Percentiles rank a stretch among this genome's conserved stretches.
phyloP scores from a whole-genome alignment of 2,797 vertebrate genomes.

The Pantherophis alleghaniensis region DNA sequence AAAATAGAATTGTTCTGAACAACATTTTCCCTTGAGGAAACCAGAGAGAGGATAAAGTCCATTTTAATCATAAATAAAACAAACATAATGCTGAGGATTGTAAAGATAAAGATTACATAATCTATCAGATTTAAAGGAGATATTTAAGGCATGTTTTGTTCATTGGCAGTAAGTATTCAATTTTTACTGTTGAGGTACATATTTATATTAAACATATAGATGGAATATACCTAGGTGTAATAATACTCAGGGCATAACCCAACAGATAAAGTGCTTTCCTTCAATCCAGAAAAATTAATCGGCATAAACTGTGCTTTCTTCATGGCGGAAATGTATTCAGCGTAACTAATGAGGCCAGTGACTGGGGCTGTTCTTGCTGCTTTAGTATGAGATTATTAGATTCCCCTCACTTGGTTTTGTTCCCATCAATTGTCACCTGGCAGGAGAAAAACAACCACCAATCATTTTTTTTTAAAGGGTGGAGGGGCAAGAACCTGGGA shows the following conservation, averaged over 20 bases:
- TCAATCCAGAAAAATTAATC: neutral
- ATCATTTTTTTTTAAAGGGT: neutral
- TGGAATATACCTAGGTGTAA: neutral
- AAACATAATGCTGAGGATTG: conserved; percentile 46
- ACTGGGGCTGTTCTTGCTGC: neutral
- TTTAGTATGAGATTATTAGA: neutral
- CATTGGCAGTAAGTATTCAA: neutral
- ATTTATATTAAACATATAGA: neutral
- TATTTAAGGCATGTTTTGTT: conserved; percentile 31
- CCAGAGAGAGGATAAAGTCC: conserved; percentile 28
- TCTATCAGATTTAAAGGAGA: conserved; percentile 33
- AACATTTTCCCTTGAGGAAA: conserved; percentile 18
- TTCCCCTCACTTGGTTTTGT: neutral
- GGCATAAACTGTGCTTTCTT: neutral
- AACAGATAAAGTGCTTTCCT: neutral
- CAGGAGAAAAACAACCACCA: neutral
- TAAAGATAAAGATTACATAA: conserved; percentile 39
- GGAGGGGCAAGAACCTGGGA: neutral
- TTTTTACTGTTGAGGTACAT: neutral
- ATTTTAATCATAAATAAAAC: conserved; percentile 49
- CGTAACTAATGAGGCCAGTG: neutral
- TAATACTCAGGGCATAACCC: neutral
- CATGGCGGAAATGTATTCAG: neutral
- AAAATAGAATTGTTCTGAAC: conserved; percentile 41
- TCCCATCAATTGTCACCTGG: neutral